These are phyloP conservation scores for Periparus ater DNA, from an alignment of 2,797 vertebrate species.

Conservation along the genomic window DNA sequence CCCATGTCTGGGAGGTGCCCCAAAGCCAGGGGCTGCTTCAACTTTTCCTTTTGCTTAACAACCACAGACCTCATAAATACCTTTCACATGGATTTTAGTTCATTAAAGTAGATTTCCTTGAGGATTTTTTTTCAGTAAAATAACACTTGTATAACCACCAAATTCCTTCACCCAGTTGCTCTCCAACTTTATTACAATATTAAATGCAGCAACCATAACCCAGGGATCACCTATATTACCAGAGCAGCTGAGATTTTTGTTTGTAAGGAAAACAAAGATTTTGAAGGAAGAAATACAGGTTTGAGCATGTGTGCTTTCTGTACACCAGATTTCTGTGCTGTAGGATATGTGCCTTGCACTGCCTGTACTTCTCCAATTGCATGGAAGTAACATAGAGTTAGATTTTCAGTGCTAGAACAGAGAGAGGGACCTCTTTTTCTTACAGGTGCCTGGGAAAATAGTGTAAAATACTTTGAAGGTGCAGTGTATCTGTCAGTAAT, in stretches of 20 bases:
- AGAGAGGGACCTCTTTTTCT: neutral
- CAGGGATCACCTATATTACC: neutral
- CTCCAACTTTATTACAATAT: neutral
- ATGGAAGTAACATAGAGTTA: neutral
- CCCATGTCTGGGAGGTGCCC: neutral
- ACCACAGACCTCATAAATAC: neutral
- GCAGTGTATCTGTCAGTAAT: neutral
- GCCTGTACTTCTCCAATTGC: fast-evolving
- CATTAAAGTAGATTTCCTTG: neutral
- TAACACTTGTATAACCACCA: neutral
- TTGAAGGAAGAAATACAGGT: neutral
- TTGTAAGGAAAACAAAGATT: neutral
- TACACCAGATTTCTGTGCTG: neutral
- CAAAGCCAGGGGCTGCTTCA: neutral
- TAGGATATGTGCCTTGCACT: fast-evolving
- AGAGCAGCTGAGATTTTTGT: neutral
- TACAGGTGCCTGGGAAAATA: neutral
- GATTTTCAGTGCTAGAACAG: neutral
- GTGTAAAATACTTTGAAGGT: neutral
- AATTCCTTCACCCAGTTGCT: neutral
- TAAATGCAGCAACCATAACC: neutral
- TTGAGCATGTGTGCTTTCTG: neutral
- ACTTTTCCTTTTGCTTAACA: neutral
- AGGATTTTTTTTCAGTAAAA: neutral
- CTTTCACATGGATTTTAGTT: neutral